These are phyloP conservation scores for Petaurus breviceps DNA, from an alignment of 2,113 vertebrate species.

Conservation along the genomic window DNA sequence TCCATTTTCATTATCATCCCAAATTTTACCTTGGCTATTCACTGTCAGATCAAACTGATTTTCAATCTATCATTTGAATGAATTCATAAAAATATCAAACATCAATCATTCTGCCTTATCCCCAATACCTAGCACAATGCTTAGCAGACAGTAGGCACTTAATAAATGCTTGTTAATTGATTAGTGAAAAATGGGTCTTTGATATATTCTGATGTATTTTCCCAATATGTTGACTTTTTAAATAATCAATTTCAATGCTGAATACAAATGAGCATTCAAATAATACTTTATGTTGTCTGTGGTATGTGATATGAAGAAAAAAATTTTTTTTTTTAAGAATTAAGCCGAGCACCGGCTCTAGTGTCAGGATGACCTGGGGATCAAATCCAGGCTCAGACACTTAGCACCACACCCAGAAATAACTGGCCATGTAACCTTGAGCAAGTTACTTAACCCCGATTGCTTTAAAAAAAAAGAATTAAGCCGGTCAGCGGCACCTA, in stretches of 20 bases:
- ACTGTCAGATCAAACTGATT: slow-evolving; percentile 11
- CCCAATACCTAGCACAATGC: not conserved
- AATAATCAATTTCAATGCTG: slow-evolving; percentile 35
- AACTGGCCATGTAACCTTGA: too few relatives aligned
- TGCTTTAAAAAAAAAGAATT: too few relatives aligned
- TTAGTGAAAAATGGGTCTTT: slow-evolving; percentile 29
- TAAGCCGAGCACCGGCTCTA: too few relatives aligned
- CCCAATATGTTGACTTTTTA: not conserved
- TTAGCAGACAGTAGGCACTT: not conserved
- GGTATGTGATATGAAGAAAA: not conserved
- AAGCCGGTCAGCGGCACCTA: too few relatives aligned
- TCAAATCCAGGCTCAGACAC: too few relatives aligned
- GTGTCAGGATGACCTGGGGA: too few relatives aligned
- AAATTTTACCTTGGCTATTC: not conserved
- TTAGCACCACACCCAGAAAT: too few relatives aligned
- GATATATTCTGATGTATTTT: slow-evolving; percentile 14
- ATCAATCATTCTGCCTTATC: slow-evolving; percentile 29
- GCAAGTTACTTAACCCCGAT: too few relatives aligned
- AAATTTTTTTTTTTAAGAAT: too few relatives aligned
- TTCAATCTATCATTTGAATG: too few relatives aligned
- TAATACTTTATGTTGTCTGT: not conserved
- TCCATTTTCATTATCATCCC: not conserved
- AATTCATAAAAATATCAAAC: slow-evolving; percentile 30
- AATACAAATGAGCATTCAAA: not conserved
- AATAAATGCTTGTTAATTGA: not conserved